Base-by-base conservation (phyloP, 2,888 invertebrate genomes). In the Scaeva pyrastri region DNA sequence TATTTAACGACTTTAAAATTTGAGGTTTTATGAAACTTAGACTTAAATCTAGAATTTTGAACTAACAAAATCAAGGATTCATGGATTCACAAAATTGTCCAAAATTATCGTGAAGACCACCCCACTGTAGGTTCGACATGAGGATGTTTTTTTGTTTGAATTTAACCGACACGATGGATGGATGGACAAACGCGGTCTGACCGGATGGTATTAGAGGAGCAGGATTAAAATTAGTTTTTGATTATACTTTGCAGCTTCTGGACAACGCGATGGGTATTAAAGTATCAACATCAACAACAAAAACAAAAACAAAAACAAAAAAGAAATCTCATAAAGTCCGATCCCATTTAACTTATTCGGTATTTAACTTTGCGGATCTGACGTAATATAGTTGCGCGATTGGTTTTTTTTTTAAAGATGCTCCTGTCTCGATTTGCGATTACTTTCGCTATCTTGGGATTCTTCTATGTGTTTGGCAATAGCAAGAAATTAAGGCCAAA, bases 181-280 rank as follows among this genome's bases (percentile, higher is more conserved):
- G 21, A 66, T 66, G 50, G 43, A 26, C 64, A 26, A 12, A n/a
- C 16, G 8, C 16, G 8, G 12, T 73, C 50, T 48, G 55, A 62
- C 71, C 62, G 74, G 71, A 77, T 72, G 70, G 77, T 58, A 81
- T 86, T 81, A 74, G 82, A 50, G 90, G 90, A 91, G 90, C 92
- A 91, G 91, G 91, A 91, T 91, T 91, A 91, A 91, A 91, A 91
- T 91, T 91, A 92, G 91, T 91, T 92, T 91, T 91, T 91, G 92
- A 91, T 92, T 91, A 91, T 92, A 91, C 90, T 92, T 92, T 92
- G 90, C 91, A 92, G 91, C 91, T 91, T 91, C 91, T 91, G 91
- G 91, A 92, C 91, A 92, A 92, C 91, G 91, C 91, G 91, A 91
- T 73, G 64, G 70, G 82, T 77, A 73, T 86, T 70, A 77, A 85